Evolutionary conservation across 2,888 invertebrate species (phyloP).

Genomic region (Diarsia dahlii): DNA sequence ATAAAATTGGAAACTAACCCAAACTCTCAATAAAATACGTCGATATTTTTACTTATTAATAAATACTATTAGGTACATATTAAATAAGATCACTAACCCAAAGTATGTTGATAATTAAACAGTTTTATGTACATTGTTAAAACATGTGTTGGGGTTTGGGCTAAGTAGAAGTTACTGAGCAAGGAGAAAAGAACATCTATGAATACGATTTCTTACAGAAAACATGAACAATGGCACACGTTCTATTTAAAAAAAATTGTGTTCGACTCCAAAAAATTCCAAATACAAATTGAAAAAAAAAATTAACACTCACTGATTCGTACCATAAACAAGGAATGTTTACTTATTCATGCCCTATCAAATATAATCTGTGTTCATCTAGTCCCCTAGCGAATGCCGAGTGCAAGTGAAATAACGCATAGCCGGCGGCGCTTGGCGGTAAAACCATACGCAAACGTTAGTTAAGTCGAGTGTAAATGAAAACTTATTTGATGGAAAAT

Average conservation of each 20-base stretch:
- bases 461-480: slow-evolving; percentile 67
- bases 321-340: slow-evolving; percentile 60
- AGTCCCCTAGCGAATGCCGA: slow-evolving; percentile 37
- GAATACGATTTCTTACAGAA: not conserved
- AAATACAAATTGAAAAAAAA: not conserved
- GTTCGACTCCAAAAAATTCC: not conserved
- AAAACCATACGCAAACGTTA: slow-evolving; percentile 65
- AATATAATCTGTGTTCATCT: slow-evolving; percentile 52
- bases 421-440: slow-evolving; percentile 47
- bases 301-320: slow-evolving; percentile 22
- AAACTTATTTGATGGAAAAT: slow-evolving; percentile 73
- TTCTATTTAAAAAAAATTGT: not conserved
- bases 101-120: no score
- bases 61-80: no score
- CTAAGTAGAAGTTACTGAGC: no score
- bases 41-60: no score
- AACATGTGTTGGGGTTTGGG: no score
- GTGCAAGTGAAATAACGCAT: slow-evolving; percentile 59
- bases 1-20: no score
- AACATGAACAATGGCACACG: not conserved
- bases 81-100: no score
- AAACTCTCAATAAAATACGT: no score
- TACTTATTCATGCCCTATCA: slow-evolving; percentile 63
- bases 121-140: no score
- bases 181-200: not conserved